Evolutionary conservation across 2,888 invertebrate genomes (phyloP), one percentile per base, ranked within the genome.

Genomic region (Pandemis cinnamomeana): DNA sequence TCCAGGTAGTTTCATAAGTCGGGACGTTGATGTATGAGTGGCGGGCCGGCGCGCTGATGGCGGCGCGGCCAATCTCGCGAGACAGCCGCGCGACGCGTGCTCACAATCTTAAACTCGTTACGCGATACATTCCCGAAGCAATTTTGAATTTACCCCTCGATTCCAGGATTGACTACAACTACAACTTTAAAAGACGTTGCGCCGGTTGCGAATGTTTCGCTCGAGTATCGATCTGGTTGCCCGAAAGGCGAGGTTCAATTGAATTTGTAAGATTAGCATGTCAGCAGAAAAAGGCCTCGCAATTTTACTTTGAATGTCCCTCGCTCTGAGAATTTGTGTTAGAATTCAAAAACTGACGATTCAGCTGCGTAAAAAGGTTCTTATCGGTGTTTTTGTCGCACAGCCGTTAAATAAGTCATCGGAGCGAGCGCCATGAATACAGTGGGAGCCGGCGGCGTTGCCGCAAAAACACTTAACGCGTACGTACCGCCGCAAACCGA

Each of bases 61-160:
- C 80, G 79, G 81, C 80, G 81, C 80, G 83, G 85, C 87, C 88
- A 89, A 89, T 88, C 87, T 89, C 83, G 78, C 80, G 78, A 77
- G 77, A 82, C 82, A 81, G 83, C 78, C 82, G 78, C 84, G 79
- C 83, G 82, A 88, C 92, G 91, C 89, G 89, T 91, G 91, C 85
- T 85, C 84, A 87, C 89, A 87, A 92, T 92, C 89, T 89, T 89
- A 89, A 90, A 86, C 90, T 91, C 91, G 91, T 93, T 92, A 91
- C 83, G 81, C 76, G 83, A 86, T 79, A 86, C 86, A 84, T 87
- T 86, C 83, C 83, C 80, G 81, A 84, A 85, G 88, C 89, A 90
- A 91, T 90, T 91, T 90, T 84, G 89, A 86, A 88, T 90, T 85
- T 87, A 89, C 85, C 87, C 87, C 81, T 86, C 86, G 86, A 88